These are phyloP conservation scores for Leptothorax acervorum DNA, from an alignment of 2,888 invertebrate species.

Conservation along the genomic window DNA sequence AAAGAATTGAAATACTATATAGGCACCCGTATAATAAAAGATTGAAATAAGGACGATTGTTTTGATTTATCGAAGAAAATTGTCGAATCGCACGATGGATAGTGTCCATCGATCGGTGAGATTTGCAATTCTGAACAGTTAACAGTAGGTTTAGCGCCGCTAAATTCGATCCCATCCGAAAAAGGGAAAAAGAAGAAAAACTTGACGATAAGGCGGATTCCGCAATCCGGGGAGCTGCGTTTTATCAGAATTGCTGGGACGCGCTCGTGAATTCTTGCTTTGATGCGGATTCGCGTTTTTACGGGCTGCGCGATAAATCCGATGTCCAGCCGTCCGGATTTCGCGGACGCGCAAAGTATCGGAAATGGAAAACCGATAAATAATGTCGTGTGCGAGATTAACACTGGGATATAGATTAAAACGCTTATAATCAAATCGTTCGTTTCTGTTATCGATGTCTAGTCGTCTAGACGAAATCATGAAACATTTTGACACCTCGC, in stretches of 20 bases:
- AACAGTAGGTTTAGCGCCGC: constrained; percentile 15
- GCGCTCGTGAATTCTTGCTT: constrained; percentile 75
- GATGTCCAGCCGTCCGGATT: constrained; percentile 61
- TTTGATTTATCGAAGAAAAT: constrained; percentile 9
- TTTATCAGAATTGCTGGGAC: constrained; percentile 73
- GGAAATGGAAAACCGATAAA: constrained; percentile 45
- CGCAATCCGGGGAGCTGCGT: constrained; percentile 65
- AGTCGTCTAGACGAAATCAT: neutral
- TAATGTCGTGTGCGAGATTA: constrained; percentile 41
- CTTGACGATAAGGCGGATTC: constrained; percentile 70
- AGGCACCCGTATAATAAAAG: neutral
- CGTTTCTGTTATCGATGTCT: constrained; percentile 17
- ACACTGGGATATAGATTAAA: constrained; percentile 26
- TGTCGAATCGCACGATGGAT: constrained; percentile 10
- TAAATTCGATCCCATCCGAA: constrained; percentile 23
- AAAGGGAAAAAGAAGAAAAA: constrained; percentile 16
- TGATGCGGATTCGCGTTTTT: constrained; percentile 75
- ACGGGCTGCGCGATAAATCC: constrained; percentile 73
- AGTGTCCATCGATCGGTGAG: constrained; percentile 5
- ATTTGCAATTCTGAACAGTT: constrained; percentile 48
- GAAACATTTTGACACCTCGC: constrained; percentile 13
- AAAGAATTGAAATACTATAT: neutral
- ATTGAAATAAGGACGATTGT: constrained; percentile 12
- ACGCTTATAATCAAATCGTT: constrained; percentile 34
- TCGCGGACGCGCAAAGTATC: constrained; percentile 61